Evolutionary conservation across 2,797 vertebrate genomes (phyloP).

Genomic region (Trichosurus vulpecula): DNA sequence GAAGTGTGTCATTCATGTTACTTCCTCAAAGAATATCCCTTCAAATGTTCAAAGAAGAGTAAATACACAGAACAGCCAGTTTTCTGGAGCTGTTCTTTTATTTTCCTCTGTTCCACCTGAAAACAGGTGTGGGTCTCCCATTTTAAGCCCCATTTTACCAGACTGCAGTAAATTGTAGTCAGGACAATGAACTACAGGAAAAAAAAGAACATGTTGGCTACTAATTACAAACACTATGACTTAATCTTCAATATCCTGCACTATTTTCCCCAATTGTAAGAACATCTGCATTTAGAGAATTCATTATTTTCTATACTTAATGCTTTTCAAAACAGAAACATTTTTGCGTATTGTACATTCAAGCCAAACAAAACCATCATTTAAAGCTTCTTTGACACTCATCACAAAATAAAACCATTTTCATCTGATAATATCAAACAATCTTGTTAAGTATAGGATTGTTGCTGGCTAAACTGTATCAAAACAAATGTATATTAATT

Average conservation of each 20-base stretch:
- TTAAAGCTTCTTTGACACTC: constrained; percentile 70
- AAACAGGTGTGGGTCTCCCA: neutral
- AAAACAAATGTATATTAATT: constrained; percentile 82
- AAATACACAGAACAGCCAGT: neutral
- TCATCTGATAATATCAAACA: constrained; percentile 79
- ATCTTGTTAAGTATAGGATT: constrained; percentile 77
- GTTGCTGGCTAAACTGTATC: constrained; percentile 77
- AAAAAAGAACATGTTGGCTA: neutral
- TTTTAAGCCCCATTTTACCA: neutral
- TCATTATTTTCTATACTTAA: constrained; percentile 69
- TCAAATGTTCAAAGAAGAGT: neutral
- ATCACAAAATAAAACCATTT: constrained; percentile 80
- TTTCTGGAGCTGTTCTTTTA: neutral
- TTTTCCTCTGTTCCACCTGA: neutral
- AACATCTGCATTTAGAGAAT: constrained; percentile 80
- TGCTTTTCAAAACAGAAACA: constrained; percentile 76
- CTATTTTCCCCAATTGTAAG: constrained; percentile 60
- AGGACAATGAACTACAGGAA: neutral
- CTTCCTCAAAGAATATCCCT: neutral
- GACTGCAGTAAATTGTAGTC: neutral
- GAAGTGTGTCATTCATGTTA: neutral
- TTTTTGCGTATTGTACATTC: constrained; percentile 74
- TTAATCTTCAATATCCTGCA: neutral
- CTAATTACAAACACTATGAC: neutral
- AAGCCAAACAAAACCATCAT: constrained; percentile 73